These are phyloP conservation scores for Parazoanthus swiftii DNA, from an alignment of 92 coral and sea anemone genomes.

Conservation along the genomic window DNA sequence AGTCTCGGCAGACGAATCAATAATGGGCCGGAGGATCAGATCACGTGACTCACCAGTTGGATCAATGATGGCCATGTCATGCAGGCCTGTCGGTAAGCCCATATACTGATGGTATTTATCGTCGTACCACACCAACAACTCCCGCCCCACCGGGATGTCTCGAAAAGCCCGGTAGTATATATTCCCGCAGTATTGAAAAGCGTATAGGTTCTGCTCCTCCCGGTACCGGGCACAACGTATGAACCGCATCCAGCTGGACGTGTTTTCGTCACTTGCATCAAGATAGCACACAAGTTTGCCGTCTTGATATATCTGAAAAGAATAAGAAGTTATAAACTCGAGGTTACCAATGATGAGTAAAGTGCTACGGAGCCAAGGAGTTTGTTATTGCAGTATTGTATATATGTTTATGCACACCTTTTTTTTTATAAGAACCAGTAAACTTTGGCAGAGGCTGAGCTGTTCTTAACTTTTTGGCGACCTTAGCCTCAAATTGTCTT, in stretches of 20 bases:
- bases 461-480: too few relatives aligned
- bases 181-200: constrained; percentile 95
- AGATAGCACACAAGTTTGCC: constrained; percentile 88
- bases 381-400: too few relatives aligned
- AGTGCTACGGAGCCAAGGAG: too few relatives aligned
- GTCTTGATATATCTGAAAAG: constrained; percentile 83
- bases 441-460: too few relatives aligned
- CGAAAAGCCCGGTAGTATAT: constrained; percentile 98
- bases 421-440: too few relatives aligned
- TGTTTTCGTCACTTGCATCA: constrained; percentile 96
- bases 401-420: too few relatives aligned
- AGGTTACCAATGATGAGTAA: too few relatives aligned
- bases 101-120: constrained; percentile 94
- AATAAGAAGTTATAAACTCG: background rate
- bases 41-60: constrained; percentile 81
- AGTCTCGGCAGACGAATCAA: constrained; percentile 45
- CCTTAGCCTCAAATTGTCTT: too few relatives aligned
- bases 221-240: constrained; percentile 97
- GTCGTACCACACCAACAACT: constrained; percentile 96
- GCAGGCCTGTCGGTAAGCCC: constrained; percentile 93
- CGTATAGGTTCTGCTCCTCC: constrained; percentile 91
- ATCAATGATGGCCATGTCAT: constrained; percentile 89
- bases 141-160: constrained; percentile 86
- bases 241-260: constrained; percentile 99
- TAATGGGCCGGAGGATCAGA: constrained; percentile 47